These are phyloP conservation scores for Azorinus chamasolen DNA, from an alignment of 2,888 invertebrate species.

Conservation along the genomic window DNA sequence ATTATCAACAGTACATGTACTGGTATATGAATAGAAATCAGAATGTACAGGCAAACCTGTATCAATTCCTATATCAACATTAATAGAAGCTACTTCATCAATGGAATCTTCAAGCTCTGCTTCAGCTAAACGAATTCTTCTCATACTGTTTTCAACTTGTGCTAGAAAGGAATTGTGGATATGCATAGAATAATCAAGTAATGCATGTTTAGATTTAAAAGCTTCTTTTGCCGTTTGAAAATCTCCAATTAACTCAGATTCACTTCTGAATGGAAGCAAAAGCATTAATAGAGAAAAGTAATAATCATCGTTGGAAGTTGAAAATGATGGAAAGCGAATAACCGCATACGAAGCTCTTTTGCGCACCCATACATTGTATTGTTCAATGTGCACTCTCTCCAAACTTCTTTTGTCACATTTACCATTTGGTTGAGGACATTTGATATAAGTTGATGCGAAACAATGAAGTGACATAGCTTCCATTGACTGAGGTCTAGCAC, in stretches of 20 bases:
- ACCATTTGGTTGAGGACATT: slow-evolving; percentile 10
- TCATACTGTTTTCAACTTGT: slow-evolving; percentile 11
- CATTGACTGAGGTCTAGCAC: slow-evolving; percentile 20
- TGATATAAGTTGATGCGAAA: slow-evolving; percentile 37
- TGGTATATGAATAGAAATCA: too few species aligned
- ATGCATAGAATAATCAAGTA: neutral
- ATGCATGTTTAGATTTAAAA: slow-evolving; percentile 21
- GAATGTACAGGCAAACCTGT: neutral
- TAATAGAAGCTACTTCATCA: neutral
- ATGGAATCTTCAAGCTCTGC: neutral
- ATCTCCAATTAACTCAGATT: slow-evolving; percentile 7
- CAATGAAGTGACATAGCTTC: slow-evolving; percentile 1
- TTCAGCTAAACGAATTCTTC: neutral
- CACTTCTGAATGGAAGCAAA: slow-evolving; percentile 20
- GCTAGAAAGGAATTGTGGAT: neutral
- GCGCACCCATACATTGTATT: neutral
- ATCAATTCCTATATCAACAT: too few species aligned
- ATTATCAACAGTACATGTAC: too few species aligned
- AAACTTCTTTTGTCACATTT: too few species aligned
- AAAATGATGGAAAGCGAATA: slow-evolving; percentile 22
- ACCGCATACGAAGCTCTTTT: slow-evolving; percentile 1
- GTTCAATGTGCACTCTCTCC: too few species aligned
- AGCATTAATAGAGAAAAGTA: slow-evolving; percentile 31
- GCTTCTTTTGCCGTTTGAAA: slow-evolving; percentile 13
- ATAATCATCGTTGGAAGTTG: slow-evolving; percentile 31